phyloP scores from a whole-genome alignment of 2,113 vertebrate species.

The Blennius ocellaris region DNA sequence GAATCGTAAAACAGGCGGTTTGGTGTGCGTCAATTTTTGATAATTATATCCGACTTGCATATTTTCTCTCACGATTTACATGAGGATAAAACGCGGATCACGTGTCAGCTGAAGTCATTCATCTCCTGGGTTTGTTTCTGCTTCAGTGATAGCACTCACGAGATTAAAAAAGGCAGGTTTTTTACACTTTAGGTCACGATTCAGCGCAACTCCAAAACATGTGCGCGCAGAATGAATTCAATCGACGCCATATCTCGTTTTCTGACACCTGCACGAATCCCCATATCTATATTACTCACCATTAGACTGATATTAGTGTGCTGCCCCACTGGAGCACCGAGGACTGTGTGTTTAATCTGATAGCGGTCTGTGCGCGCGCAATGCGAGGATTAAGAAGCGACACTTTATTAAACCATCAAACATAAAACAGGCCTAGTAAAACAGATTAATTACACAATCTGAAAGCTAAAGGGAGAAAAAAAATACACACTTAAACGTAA shows the following conservation, averaged over 20 bases:
- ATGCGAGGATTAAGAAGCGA: slow-evolving; percentile 20
- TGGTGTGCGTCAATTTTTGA: background rate
- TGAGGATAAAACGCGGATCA: background rate
- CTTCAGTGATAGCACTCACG: background rate
- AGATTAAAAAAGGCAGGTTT: background rate
- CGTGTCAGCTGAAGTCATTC: background rate
- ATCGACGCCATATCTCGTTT: slow-evolving; percentile 63
- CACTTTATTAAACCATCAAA: background rate
- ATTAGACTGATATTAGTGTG: slow-evolving; percentile 68
- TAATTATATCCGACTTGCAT: background rate
- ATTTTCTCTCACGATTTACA: background rate
- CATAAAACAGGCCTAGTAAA: no score
- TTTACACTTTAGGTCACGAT: background rate
- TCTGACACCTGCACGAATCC: slow-evolving; percentile 62
- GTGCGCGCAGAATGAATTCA: slow-evolving; percentile 12
- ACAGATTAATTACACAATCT: no score
- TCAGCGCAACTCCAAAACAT: background rate
- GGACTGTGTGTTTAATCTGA: slow-evolving; percentile 57
- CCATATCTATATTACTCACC: slow-evolving; percentile 72
- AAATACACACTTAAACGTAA: no score
- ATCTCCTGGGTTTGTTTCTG: background rate
- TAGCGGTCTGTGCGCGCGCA: slow-evolving; percentile 33
- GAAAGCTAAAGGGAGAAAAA: no score
- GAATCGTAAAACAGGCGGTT: background rate
- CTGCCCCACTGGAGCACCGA: background rate